A percentile compares a stretch with the other conserved stretches of the same genome.
These are phyloP conservation scores for Prinia subflava DNA, from an alignment of 2,113 vertebrate genomes.

Conservation along the genomic window DNA sequence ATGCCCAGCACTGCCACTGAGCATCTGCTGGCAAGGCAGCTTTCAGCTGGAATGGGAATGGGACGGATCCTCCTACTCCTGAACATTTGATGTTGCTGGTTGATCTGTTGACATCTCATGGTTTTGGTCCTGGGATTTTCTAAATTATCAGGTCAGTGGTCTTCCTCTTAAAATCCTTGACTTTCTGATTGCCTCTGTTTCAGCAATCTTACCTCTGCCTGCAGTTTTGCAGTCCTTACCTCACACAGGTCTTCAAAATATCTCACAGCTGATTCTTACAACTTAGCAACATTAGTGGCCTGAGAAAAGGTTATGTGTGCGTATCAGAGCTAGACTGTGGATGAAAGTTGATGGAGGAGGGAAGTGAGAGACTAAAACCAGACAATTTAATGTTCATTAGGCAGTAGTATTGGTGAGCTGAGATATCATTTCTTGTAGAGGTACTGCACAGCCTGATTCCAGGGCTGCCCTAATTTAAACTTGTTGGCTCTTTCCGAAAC, in stretches of 20 bases:
- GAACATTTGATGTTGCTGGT: not conserved
- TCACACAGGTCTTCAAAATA: not conserved
- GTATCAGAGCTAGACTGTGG: not conserved
- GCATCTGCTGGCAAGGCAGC: not conserved
- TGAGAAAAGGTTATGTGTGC: not conserved
- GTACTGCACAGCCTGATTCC: not conserved
- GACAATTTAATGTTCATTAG: not conserved
- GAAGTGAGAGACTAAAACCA: not conserved
- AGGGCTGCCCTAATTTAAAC: not conserved
- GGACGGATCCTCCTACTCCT: not conserved
- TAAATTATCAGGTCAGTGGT: not conserved
- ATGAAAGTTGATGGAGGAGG: not conserved
- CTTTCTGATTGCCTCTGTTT: not conserved
- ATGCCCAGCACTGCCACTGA: not conserved
- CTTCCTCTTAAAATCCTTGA: not conserved
- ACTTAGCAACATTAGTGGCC: not conserved
- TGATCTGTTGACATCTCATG: not conserved
- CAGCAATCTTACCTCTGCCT: not conserved
- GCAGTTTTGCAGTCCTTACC: not conserved
- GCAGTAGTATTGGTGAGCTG: not conserved
- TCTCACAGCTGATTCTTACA: not conserved
- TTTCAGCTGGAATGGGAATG: not conserved
- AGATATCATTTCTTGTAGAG: not conserved
- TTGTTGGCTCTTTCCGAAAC: not conserved
- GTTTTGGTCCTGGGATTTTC: not conserved